Evolutionary conservation across 2,888 invertebrate species (phyloP).

Genomic region (Campoletis raptor): DNA sequence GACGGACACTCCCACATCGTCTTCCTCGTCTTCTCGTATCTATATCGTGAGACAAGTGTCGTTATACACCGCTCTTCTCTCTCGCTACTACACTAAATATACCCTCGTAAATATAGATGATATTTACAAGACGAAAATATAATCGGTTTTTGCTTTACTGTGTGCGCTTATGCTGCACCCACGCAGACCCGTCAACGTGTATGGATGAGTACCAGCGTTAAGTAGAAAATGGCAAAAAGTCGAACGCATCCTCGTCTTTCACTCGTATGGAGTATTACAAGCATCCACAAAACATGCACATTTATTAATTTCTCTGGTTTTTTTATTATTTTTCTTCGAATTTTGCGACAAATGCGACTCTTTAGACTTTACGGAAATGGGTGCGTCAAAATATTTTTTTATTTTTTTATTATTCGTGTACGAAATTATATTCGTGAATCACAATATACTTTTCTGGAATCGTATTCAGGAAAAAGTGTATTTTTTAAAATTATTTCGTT

Average conservation of each 20-base stretch:
- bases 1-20: slow-evolving; percentile 83
- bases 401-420: too few relatives aligned
- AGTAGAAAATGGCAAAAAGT: slow-evolving; percentile 66
- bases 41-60: slow-evolving; percentile 76
- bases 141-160: slow-evolving; percentile 69
- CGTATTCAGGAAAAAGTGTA: neutral
- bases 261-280: slow-evolving; percentile 1
- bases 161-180: slow-evolving; percentile 65
- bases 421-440: neutral
- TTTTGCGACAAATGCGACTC: slow-evolving; percentile 20
- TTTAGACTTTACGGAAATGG: neutral
- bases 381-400: neutral
- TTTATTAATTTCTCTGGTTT: slow-evolving; percentile 31
- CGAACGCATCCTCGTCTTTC: slow-evolving; percentile 43
- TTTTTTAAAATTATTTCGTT: neutral
- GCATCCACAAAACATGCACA: neutral
- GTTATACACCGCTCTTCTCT: slow-evolving; percentile 72
- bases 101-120: slow-evolving; percentile 83
- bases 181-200: slow-evolving; percentile 55
- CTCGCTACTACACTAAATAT: slow-evolving; percentile 79
- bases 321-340: slow-evolving; percentile 6
- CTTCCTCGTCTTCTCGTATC: slow-evolving; percentile 68
- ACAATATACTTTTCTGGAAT: neutral
- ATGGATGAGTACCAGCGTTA: slow-evolving; percentile 66
- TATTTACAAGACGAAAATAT: slow-evolving; percentile 83